These are phyloP conservation scores for Falco peregrinus DNA, from an alignment of 2,797 vertebrate species.

Conservation along the genomic window DNA sequence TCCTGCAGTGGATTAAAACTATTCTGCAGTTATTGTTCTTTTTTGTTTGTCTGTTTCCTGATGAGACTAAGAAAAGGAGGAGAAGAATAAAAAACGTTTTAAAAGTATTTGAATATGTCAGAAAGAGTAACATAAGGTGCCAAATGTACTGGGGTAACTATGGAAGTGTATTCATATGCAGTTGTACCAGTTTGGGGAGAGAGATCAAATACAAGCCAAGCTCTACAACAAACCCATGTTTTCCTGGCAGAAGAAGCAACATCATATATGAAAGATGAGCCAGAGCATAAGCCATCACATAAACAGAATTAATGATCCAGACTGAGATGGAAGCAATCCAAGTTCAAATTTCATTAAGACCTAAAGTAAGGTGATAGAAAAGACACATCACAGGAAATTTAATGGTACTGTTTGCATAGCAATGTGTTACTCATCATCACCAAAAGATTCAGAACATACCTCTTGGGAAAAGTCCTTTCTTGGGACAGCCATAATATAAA, in stretches of 20 bases:
- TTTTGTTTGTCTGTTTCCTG: neutral
- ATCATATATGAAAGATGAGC: neutral
- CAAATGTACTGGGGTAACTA: neutral
- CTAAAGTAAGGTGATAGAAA: neutral
- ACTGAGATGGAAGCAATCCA: neutral
- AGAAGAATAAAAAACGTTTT: neutral
- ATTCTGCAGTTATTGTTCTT: neutral
- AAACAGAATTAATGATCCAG: conserved; percentile 6
- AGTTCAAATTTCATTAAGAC: neutral
- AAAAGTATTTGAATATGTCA: neutral
- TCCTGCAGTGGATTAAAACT: neutral
- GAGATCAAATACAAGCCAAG: neutral
- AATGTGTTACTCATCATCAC: neutral
- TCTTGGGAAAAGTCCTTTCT: neutral
- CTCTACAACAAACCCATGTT: neutral
- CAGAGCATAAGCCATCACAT: neutral
- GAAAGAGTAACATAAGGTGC: neutral
- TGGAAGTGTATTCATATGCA: neutral
- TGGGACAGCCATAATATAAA: neutral
- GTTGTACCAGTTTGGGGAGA: neutral
- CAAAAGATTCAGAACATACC: neutral
- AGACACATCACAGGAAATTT: neutral
- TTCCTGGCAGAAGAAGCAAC: neutral
- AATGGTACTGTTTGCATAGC: neutral
- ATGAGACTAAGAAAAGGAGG: neutral